Conservation (phyloP, 2,888 invertebrate species). For the Philopedon plagiatum region DNA sequence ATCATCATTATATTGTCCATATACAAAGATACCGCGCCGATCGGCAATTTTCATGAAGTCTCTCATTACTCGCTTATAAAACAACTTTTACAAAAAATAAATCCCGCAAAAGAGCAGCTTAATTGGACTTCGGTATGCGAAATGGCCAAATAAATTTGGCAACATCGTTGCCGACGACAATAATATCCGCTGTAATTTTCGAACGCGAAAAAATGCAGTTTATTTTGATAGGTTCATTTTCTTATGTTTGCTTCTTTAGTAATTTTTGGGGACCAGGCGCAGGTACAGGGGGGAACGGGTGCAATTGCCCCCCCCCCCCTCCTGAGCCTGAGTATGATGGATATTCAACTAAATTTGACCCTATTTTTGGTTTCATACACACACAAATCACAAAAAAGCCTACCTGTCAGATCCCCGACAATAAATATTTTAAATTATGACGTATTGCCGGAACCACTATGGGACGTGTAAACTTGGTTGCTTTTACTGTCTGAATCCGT, state of each 20-base stretch:
- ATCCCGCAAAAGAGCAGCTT: conserved; percentile 25
- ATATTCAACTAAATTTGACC: too few relatives aligned
- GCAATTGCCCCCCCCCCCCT: too few relatives aligned
- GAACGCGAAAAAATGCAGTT: neutral
- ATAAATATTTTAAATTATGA: too few relatives aligned
- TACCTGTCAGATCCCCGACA: too few relatives aligned
- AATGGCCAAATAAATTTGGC: conserved; percentile 25
- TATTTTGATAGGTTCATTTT: neutral
- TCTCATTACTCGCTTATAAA: conserved; percentile 43
- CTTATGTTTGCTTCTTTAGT: neutral
- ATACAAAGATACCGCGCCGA: conserved; percentile 34
- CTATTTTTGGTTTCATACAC: too few relatives aligned
- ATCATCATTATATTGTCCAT: conserved; percentile 5
- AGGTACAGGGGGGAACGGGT: too few relatives aligned
- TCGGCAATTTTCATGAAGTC: conserved; percentile 33
- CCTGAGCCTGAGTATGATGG: too few relatives aligned
- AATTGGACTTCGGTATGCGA: conserved; percentile 29
- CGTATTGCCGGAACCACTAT: too few relatives aligned
- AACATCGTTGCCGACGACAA: conserved; percentile 22
- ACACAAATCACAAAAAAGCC: too few relatives aligned
- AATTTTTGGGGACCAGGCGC: neutral
- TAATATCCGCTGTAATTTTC: neutral
- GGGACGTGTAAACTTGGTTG: too few relatives aligned
- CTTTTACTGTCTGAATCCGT: too few relatives aligned
- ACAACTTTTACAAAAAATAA: conserved; percentile 47